Evolutionary conservation across 2,113 vertebrate species (phyloP), one percentile per base, ranked within the genome.

Genomic region (Campylorhamphus procurvoides): DNA sequence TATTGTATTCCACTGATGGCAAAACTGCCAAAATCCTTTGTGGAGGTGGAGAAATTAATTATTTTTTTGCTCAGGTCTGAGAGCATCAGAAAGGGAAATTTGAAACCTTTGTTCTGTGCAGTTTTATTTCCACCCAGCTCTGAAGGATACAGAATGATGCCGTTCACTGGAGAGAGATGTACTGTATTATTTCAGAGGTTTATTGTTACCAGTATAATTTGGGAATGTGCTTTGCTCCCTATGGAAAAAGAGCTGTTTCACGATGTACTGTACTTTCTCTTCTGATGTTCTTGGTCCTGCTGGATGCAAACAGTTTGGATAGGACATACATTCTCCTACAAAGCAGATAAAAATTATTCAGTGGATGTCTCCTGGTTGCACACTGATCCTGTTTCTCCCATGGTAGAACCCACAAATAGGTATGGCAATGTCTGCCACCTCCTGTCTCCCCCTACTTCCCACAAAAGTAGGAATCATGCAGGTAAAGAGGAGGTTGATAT

Each of bases 141-240:
- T 90, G 63, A 93, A 94, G 86, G 94, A 84, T 89, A 79, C 46
- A 90, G 84, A 94, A 92, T 39, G 86, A 94, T 63, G 23, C 73
- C 0, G 3, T 82, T 97, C 96, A 94, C 92, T 76, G 73, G 94
- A 96, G 96, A 94, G 86, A 96, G 62, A 97, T 96, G 96, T 96
- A 89, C 96, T 94, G 46, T 89, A 52, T 94, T 94, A 96, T 96
- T 95, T 96, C 80, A 82, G 96, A 82, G 83, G 80, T 96, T 97
- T 97, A 96, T 96, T 94, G 92, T 96, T 93, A 89, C 94, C 83
- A 84, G 24, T 96, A 94, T 94, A 95, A 93, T 96, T 95, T 96
- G 93, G 86, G 96, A 95, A 95, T 94, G 88, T 96, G 86, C 93
- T 96, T 90, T 94, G 40, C 66, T 97, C 90, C 93, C 94, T 79